Evolutionary conservation across 2,888 invertebrate species (phyloP).

Genomic region (Venusia cambrica): DNA sequence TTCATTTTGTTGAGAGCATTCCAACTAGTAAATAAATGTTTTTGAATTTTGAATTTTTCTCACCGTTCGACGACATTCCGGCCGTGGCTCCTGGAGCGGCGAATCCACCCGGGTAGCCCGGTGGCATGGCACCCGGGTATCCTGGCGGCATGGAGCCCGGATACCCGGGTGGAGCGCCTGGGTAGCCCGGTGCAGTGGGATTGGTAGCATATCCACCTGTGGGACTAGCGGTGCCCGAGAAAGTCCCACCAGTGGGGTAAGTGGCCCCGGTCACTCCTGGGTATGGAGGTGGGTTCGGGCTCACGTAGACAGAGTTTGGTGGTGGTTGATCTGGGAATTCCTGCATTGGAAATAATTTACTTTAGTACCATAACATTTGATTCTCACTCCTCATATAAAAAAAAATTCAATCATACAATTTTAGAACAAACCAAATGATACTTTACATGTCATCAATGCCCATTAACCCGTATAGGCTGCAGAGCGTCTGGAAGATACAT

Average conservation of each 20-base stretch:
- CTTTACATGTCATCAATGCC: no score
- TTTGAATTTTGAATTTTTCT: conserved; percentile 31
- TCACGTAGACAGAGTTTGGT: conserved; percentile 93
- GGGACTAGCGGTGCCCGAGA: conserved; percentile 44
- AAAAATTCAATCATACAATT: no score
- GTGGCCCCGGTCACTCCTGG: conserved; percentile 85
- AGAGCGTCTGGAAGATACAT: no score
- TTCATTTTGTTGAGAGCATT: no score
- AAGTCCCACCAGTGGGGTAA: conserved; percentile 52
- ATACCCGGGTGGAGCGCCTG: conserved; percentile 35
- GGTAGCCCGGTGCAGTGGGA: conserved; percentile 41
- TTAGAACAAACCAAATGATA: no score
- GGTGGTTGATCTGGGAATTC: conserved; percentile 86
- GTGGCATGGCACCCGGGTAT: conserved; percentile 42
- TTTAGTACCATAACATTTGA: no score
- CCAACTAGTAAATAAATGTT: no score
- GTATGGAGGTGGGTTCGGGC: conserved; percentile 96
- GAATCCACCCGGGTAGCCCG: conserved; percentile 29
- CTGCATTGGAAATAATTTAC: conserved; percentile 42
- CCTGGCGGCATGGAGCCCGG: conserved; percentile 35
- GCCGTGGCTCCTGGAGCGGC: conserved; percentile 40
- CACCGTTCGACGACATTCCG: conserved; percentile 64
- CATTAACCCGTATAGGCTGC: no score
- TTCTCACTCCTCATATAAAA: no score
- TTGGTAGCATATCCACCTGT: conserved; percentile 38